phyloP scores from a whole-genome alignment of 2,888 invertebrate genomes.

The Hemistola chrysoprasaria region DNA sequence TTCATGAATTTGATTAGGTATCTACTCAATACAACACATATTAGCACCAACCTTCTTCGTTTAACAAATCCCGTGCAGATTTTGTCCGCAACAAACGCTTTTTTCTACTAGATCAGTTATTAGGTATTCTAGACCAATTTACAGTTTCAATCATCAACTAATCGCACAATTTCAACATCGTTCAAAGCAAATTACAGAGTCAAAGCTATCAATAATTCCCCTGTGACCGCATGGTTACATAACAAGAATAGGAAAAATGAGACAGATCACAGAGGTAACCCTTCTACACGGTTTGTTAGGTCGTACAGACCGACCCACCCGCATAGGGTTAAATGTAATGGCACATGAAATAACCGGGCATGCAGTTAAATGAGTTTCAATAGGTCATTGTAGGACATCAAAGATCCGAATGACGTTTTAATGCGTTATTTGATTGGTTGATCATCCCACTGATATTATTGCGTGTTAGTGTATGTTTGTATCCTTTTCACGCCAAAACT shows the following conservation, averaged over 20 bases:
- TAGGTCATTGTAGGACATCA: constrained; percentile 54
- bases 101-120: too few relatives aligned
- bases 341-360: constrained; percentile 62
- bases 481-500: too few relatives aligned
- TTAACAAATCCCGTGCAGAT: too few relatives aligned
- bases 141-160: neutral
- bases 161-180: constrained; percentile 4
- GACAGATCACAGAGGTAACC: constrained; percentile 68
- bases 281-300: constrained; percentile 75
- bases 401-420: constrained; percentile 38
- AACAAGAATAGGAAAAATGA: constrained; percentile 66
- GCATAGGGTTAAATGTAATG: constrained; percentile 56
- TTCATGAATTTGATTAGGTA: too few relatives aligned
- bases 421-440: constrained; percentile 5
- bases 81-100: too few relatives aligned
- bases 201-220: constrained; percentile 32
- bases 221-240: constrained; percentile 48
- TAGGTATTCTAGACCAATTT: too few relatives aligned
- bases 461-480: too few relatives aligned
- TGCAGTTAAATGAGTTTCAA: constrained; percentile 61
- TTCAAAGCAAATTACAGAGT: constrained; percentile 30
- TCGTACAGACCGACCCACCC: constrained; percentile 26
- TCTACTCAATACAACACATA: too few relatives aligned
- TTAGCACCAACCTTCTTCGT: too few relatives aligned
- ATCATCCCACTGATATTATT: neutral